phyloP scores from a whole-genome alignment of 2,888 invertebrate species.

The Hedychridium roseum region DNA sequence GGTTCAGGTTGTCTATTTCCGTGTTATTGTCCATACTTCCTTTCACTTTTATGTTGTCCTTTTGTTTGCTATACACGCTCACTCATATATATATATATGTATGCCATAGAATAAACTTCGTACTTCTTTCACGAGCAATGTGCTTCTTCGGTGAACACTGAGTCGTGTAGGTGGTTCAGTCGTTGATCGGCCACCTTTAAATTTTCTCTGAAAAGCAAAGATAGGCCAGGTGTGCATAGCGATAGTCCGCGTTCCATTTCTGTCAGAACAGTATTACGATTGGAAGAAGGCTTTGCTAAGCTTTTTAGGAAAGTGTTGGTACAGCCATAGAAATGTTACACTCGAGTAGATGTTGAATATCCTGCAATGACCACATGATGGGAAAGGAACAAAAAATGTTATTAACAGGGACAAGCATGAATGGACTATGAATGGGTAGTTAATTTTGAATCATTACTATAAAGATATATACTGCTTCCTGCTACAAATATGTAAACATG shows the following conservation, averaged over 20 bases:
- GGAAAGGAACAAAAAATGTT: slow-evolving; percentile 33
- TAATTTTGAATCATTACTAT: slow-evolving; percentile 27
- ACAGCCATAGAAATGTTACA: no score
- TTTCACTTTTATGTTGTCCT: slow-evolving; percentile 57
- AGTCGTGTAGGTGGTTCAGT: slow-evolving; percentile 22
- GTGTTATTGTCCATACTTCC: slow-evolving; percentile 44
- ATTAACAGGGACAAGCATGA: slow-evolving; percentile 31
- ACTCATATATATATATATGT: slow-evolving; percentile 25
- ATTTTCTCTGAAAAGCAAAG: slow-evolving; percentile 47
- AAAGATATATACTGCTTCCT: slow-evolving; percentile 21
- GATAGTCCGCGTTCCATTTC: slow-evolving; percentile 19
- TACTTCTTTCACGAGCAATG: no score
- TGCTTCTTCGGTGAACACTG: no score
- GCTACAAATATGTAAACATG: slow-evolving; percentile 15
- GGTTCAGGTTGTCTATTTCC: slow-evolving; percentile 56
- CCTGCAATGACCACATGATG: slow-evolving; percentile 30
- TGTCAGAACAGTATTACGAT: slow-evolving; percentile 31
- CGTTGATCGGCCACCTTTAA: slow-evolving; percentile 33
- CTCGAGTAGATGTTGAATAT: slow-evolving; percentile 35
- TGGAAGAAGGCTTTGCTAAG: no score
- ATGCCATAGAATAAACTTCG: no score
- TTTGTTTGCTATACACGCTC: slow-evolving; percentile 48
- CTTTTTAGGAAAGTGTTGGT: no score
- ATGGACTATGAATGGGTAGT: slow-evolving; percentile 28
- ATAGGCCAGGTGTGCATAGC: slow-evolving; percentile 33